phyloP scores from a whole-genome alignment of 2,797 vertebrate genomes.

The Okamejei kenojei region DNA sequence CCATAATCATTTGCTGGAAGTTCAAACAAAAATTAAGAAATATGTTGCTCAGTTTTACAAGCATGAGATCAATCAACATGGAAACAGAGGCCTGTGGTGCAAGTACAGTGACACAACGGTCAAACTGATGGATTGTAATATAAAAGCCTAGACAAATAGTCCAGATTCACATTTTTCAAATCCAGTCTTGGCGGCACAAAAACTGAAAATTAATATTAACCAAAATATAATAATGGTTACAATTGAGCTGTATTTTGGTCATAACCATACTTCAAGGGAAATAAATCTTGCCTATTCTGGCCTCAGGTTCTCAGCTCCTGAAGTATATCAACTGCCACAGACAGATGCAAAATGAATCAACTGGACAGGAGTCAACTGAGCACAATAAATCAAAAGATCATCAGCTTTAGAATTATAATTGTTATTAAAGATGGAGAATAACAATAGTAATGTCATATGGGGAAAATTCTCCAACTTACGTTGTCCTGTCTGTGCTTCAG shows the following conservation, averaged over 20 bases:
- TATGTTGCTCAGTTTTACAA: neutral
- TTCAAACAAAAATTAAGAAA: slow-evolving; percentile 41
- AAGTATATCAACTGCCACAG: neutral
- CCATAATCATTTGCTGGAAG: slow-evolving; percentile 87
- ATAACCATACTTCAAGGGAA: neutral
- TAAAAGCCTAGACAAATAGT: neutral
- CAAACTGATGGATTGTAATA: neutral
- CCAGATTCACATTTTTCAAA: neutral
- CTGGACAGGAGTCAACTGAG: too few species aligned
- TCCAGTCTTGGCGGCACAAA: neutral
- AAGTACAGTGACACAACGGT: neutral
- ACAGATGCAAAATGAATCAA: neutral
- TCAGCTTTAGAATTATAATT: neutral
- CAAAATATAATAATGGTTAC: neutral
- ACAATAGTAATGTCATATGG: neutral
- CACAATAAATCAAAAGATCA: neutral
- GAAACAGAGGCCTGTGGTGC: neutral
- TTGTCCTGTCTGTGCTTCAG: slow-evolving; percentile 83
- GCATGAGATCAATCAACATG: neutral
- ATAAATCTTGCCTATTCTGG: neutral
- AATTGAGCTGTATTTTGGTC: neutral
- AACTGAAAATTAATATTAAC: neutral
- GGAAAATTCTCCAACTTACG: slow-evolving; percentile 64
- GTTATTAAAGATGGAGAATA: neutral
- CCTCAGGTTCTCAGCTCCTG: neutral